These are phyloP conservation scores for Apis florea DNA, from an alignment of 1,140 invertebrate genomes.

Conservation along the genomic window DNA sequence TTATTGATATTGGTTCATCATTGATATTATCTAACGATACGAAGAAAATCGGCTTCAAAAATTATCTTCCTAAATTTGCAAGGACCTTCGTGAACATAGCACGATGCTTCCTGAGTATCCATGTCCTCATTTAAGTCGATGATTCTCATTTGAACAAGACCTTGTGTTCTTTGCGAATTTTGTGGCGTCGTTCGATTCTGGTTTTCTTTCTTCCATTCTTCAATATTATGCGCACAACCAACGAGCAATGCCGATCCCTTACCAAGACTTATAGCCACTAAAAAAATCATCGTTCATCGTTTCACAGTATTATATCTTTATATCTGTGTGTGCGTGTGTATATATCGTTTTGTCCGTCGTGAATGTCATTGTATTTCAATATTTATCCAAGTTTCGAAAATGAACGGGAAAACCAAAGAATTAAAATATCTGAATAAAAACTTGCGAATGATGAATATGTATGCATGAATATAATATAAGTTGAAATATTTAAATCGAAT, in stretches of 20 bases:
- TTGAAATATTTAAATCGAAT: too few relatives aligned
- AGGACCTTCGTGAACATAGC: slow-evolving; percentile 78
- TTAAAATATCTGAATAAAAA: not conserved
- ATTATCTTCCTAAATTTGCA: not conserved
- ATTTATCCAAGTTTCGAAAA: slow-evolving; percentile 16
- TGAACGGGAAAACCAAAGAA: not conserved
- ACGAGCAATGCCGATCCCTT: slow-evolving; percentile 75
- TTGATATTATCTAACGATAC: not conserved
- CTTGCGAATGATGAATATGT: too few relatives aligned
- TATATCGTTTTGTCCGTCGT: not conserved
- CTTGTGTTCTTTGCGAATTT: slow-evolving; percentile 54
- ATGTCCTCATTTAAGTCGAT: slow-evolving; percentile 68
- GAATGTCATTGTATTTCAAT: not conserved
- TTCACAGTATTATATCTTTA: slow-evolving; percentile 43
- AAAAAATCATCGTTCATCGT: slow-evolving; percentile 77
- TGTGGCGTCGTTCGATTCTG: not conserved
- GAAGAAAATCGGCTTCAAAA: not conserved
- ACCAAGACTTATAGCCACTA: slow-evolving; percentile 79
- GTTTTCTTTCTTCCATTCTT: slow-evolving; percentile 28
- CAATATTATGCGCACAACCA: slow-evolving; percentile 52
- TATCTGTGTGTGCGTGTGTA: not conserved
- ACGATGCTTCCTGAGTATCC: slow-evolving; percentile 76
- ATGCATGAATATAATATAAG: too few relatives aligned
- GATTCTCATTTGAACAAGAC: slow-evolving; percentile 75
- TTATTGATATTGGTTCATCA: not conserved